A percentile compares a stretch with the other conserved stretches of the same genome.
Conservation (phyloP, 2,888 invertebrate genomes). For the Spisula solida region DNA sequence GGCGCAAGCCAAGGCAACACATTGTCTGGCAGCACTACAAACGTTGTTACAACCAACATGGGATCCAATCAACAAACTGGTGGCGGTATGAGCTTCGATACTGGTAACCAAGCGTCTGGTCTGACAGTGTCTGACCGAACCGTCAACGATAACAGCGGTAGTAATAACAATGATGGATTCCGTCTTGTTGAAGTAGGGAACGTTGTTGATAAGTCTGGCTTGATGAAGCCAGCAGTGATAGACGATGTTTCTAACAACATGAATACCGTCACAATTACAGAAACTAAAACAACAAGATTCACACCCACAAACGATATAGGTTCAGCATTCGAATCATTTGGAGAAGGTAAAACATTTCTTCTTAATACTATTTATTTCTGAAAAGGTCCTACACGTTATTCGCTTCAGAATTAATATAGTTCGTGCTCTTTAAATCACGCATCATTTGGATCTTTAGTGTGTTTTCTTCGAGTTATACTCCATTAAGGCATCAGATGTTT, state of each 20-base stretch:
- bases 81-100: slow-evolving; percentile 24
- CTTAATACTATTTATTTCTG: not conserved
- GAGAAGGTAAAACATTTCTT: slow-evolving; percentile 21
- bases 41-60: not conserved
- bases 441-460: too few species aligned
- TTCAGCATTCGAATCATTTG: slow-evolving; percentile 30
- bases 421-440: too few species aligned
- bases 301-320: slow-evolving; percentile 23
- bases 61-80: not conserved
- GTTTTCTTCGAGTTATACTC: too few species aligned
- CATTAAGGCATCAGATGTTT: too few species aligned
- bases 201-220: slow-evolving; percentile 31
- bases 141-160: not conserved
- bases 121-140: not conserved
- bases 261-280: not conserved
- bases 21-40: not conserved
- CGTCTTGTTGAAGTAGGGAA: slow-evolving; percentile 49
- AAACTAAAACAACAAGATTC: not conserved
- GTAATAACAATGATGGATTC: slow-evolving; percentile 35
- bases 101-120: not conserved
- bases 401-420: too few species aligned
- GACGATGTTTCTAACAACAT: not conserved
- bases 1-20: not conserved
- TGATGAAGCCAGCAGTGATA: not conserved
- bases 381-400: too few species aligned